A percentile compares a stretch with the other conserved stretches of the same genome.
phyloP scores from a whole-genome alignment of 2,797 vertebrate genomes.

The Acanthopagrus latus region DNA sequence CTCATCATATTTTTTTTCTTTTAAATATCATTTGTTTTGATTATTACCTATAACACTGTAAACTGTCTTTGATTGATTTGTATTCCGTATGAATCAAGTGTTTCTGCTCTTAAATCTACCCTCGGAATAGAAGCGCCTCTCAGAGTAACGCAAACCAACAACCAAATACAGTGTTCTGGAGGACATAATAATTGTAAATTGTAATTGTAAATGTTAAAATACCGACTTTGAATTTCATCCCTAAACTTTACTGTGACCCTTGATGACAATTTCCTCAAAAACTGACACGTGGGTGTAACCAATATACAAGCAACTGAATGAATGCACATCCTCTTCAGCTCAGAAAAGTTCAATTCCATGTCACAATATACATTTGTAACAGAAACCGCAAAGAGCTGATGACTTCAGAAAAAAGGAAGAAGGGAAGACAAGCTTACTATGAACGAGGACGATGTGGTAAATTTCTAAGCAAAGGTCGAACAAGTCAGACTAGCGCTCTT shows the following conservation, averaged over 20 bases:
- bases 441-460: neutral
- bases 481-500: neutral
- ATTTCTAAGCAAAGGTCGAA: constrained; percentile 9
- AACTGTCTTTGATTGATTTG: too few relatives aligned
- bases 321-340: neutral
- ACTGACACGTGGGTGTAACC: neutral
- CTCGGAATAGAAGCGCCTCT: neutral
- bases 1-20: too few relatives aligned
- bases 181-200: too few relatives aligned
- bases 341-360: neutral
- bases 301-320: neutral
- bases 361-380: neutral
- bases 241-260: neutral
- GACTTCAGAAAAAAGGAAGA: neutral
- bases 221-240: too few relatives aligned
- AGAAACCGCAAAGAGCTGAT: neutral
- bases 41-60: too few relatives aligned
- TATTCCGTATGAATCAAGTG: neutral
- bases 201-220: too few relatives aligned
- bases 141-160: neutral
- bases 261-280: neutral
- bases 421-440: neutral
- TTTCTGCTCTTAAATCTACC: neutral
- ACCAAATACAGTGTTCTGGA: too few relatives aligned
- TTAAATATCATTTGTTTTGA: too few relatives aligned